phyloP scores from a whole-genome alignment of 2,113 vertebrate genomes.

The Calidris pugnax region DNA sequence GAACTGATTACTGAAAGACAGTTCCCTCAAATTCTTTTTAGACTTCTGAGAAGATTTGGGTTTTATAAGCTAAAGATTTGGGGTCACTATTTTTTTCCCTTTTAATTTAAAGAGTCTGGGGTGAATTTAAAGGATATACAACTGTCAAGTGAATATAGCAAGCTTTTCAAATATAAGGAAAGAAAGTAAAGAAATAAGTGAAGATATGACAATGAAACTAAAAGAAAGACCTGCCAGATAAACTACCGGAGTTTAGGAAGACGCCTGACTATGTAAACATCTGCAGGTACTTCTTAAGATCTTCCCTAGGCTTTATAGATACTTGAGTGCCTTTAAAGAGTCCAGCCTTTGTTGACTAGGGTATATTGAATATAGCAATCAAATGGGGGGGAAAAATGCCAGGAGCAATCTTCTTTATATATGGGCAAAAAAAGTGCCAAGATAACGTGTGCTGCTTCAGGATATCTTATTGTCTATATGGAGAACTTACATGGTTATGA shows the following conservation, averaged over 20 bases:
- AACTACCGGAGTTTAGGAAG: not conserved
- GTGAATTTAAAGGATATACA: not conserved
- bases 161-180: not conserved
- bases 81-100: accelerated
- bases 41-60: not conserved
- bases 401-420: not conserved
- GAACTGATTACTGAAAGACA: not conserved
- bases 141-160: not conserved
- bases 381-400: not conserved
- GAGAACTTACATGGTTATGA: not conserved
- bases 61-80: not conserved
- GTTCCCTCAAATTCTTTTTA: not conserved
- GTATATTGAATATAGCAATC: not conserved
- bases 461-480: not conserved
- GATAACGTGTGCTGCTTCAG: not conserved
- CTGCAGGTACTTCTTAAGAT: not conserved
- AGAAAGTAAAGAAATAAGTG: not conserved
- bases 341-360: not conserved
- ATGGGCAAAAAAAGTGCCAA: not conserved
- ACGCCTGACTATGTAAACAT: not conserved
- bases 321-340: not conserved
- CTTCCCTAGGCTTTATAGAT: not conserved
- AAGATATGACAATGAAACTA: not conserved
- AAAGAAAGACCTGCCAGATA: not conserved
- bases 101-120: not conserved